These are phyloP conservation scores for Rotaria socialis DNA, from an alignment of 2,888 invertebrate species.

Conservation along the genomic window DNA sequence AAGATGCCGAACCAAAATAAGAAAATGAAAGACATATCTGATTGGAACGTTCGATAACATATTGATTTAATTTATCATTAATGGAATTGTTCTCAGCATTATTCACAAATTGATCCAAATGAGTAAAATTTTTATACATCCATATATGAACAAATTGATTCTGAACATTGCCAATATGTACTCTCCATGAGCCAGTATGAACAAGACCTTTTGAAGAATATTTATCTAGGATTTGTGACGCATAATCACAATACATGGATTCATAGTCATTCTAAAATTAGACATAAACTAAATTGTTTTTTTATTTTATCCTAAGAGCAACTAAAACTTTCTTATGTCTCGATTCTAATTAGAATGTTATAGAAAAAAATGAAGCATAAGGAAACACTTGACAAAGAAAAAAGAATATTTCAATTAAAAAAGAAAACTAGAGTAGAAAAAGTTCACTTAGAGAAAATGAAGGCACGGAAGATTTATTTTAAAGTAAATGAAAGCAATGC, in stretches of 20 bases:
- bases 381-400: too few species aligned
- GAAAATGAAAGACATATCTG: conserved; percentile 44
- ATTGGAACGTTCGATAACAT: conserved; percentile 31
- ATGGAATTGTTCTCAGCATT: background rate
- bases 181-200: conserved; percentile 8
- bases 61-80: conserved; percentile 24
- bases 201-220: background rate
- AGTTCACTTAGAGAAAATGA: too few species aligned
- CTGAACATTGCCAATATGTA: background rate
- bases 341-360: too few species aligned
- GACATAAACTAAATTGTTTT: background rate
- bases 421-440: too few species aligned
- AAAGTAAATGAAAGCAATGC: too few species aligned
- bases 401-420: too few species aligned
- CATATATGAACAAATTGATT: conserved; percentile 43
- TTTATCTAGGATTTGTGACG: background rate
- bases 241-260: background rate
- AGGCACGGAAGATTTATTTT: too few species aligned
- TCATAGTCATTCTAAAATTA: background rate
- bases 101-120: conserved; percentile 18
- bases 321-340: too few species aligned
- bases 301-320: too few species aligned
- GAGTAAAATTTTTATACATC: conserved; percentile 40
- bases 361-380: too few species aligned
- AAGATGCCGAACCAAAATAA: conserved; percentile 36